phyloP scores from a whole-genome alignment of 2,113 vertebrate species.

The Rana temporaria region DNA sequence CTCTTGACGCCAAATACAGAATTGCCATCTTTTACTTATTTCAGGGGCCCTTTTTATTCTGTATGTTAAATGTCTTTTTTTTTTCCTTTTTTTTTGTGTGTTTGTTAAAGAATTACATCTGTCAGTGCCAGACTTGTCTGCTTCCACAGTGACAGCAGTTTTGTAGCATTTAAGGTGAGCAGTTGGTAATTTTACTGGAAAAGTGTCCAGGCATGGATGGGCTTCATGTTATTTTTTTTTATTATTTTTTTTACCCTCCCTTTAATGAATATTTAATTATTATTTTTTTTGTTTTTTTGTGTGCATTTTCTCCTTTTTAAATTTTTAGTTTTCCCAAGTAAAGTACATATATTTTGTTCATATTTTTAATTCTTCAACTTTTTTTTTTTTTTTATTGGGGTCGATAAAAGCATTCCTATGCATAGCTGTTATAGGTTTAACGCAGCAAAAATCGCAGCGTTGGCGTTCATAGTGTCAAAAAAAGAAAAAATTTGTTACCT shows the following conservation, averaged over 20 bases:
- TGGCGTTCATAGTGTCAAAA: neutral
- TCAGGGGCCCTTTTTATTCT: conserved; percentile 72
- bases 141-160: conserved; percentile 1
- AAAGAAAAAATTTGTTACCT: neutral
- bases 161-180: neutral
- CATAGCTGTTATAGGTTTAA: neutral
- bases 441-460: neutral
- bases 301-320: too few species aligned
- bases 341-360: neutral
- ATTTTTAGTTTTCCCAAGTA: neutral
- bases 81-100: conserved; percentile 73
- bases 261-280: neutral
- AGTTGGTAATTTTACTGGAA: neutral
- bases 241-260: neutral
- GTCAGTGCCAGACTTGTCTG: conserved; percentile 33
- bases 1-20: conserved; percentile 67
- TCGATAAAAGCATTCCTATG: conserved; percentile 28
- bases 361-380: neutral
- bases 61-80: conserved; percentile 79
- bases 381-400: neutral
- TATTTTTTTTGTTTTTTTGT: neutral
- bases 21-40: conserved; percentile 69
- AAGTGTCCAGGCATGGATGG: neutral
- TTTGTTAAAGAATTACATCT: conserved; percentile 68
- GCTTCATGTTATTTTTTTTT: conserved; percentile 4